Percentiles rank a stretch among this genome's conserved stretches.
Evolutionary conservation across 2,113 vertebrate species (phyloP).

Genomic region (Paraplagusia blochii): DNA sequence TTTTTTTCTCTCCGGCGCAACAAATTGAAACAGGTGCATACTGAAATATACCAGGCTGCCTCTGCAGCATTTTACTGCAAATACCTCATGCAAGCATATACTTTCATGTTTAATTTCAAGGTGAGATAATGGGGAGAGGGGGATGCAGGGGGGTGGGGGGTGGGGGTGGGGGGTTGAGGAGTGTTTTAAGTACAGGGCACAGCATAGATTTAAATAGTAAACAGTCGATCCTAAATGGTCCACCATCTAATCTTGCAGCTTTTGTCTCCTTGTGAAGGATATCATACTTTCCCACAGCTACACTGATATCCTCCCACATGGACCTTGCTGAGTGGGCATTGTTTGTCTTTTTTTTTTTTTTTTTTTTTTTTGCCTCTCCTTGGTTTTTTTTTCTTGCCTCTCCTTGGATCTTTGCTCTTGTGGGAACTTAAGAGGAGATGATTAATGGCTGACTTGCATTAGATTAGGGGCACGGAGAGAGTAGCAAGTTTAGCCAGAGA

Average conservation of each 20-base stretch:
- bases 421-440: conserved; percentile 42
- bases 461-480: conserved; percentile 29
- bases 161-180: neutral
- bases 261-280: neutral
- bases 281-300: conserved; percentile 1
- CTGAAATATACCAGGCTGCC: too few species aligned
- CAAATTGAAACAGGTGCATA: too few species aligned
- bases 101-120: too few species aligned
- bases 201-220: neutral
- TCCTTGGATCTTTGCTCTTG: conserved; percentile 30
- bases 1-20: too few species aligned
- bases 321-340: conserved; percentile 33
- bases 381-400: conserved; percentile 16
- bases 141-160: too few species aligned
- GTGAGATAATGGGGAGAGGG: too few species aligned
- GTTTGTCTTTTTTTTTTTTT: conserved; percentile 16
- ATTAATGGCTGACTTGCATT: conserved; percentile 48
- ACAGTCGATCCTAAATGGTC: neutral
- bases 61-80: too few species aligned
- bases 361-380: too few species aligned
- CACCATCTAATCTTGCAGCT: neutral
- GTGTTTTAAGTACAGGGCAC: too few species aligned
- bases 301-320: conserved; percentile 20
- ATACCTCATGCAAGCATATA: too few species aligned
- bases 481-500: conserved; percentile 2